phyloP scores from a whole-genome alignment of 2,797 vertebrate genomes.

The Pseudotriccus pelzelni region DNA sequence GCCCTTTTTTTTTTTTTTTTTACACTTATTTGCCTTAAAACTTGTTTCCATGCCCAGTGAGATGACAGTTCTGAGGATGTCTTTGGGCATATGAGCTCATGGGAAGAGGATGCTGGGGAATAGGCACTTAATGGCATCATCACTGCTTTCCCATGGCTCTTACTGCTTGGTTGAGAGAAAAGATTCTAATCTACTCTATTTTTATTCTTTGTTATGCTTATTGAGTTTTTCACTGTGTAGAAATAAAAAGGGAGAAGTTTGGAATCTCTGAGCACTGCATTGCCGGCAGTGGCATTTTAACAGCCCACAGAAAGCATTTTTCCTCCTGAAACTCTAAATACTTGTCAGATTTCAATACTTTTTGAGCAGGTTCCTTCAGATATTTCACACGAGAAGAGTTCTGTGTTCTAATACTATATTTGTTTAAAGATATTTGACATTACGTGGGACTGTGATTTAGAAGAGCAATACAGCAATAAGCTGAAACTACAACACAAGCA shows the following conservation, averaged over 20 bases:
- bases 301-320: background rate
- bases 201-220: background rate
- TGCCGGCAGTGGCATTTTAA: background rate
- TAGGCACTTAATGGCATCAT: background rate
- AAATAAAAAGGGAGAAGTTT: background rate
- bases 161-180: background rate
- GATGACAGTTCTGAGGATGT: background rate
- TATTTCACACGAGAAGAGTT: background rate
- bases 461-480: background rate
- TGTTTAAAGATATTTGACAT: background rate
- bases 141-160: slow-evolving; percentile 10
- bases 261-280: background rate
- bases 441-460: background rate
- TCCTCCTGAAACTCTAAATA: background rate
- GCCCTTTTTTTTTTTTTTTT: background rate
- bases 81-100: background rate
- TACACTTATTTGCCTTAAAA: background rate
- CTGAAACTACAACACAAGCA: background rate
- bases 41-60: background rate
- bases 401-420: background rate
- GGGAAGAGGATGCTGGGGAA: background rate
- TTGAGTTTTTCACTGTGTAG: background rate
- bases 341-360: background rate
- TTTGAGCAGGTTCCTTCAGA: background rate
- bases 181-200: background rate